Base-by-base conservation (phyloP, 1,140 invertebrate genomes). In the Euura lappo region DNA sequence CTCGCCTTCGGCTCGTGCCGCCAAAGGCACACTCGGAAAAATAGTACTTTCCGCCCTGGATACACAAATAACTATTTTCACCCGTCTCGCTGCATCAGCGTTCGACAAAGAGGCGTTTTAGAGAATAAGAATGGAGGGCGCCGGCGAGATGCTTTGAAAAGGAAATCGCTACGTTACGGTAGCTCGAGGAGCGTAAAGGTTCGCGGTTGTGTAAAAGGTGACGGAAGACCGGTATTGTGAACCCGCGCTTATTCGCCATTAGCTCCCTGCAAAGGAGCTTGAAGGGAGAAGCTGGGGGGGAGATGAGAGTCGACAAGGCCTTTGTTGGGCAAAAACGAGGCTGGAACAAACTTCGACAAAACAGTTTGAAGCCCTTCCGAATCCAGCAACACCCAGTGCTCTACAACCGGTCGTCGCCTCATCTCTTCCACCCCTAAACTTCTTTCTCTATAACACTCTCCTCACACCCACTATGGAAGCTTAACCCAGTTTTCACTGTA, bases 331-430 rank as follows among this genome's bases (percentile, higher is more conserved):
- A 8, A n/a, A 60, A 60, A 6, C 8, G 8, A 60, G 51, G 2
- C 51, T 60, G 51, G 8, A 60, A 60, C 51, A 60, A 60, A 60
- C 51, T 60, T 60, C 8, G 51, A 60, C 51, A 60, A 60, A 60
- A 60, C 51, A 60, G 51, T 60, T 60, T 8, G 3, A 28, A 28
- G 28, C 28, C 28, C 28, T 28, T 28, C 28, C 28, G 28, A 28
- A 28, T 28, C 28, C 28, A 28, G 28, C 28, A 28, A 28, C 28
- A 28, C 28, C 28, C 28, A 28, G 28, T 28, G 28, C 28, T 28
- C 28, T 28, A 28, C 28, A 28, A 28, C 28, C 28, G 28, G 28
- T 28, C 8, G 60, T 64, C 13, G 60, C 8, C 60, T 13, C 8
- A 64, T 13, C 13, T 64, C 13, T 64, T 64, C 13, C 13, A 64